A percentile compares a stretch with the other conserved stretches of the same genome.
Conservation (phyloP, 2,113 vertebrate species). For the Zosterops pallidus region DNA sequence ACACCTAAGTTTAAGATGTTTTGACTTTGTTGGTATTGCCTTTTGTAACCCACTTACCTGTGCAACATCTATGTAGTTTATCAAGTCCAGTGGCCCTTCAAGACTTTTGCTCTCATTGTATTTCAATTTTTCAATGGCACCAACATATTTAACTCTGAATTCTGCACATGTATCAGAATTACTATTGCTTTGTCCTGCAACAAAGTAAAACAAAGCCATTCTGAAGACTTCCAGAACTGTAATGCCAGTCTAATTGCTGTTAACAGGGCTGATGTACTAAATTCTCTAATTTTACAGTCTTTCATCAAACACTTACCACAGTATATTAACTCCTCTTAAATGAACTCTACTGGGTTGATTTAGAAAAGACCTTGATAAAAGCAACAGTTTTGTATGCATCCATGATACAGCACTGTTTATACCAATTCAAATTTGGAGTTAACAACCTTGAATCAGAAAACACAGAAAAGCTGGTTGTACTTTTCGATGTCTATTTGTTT, state of each 20-base stretch:
- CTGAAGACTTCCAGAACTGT: not conserved
- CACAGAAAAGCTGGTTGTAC: not conserved
- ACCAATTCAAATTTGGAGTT: not conserved
- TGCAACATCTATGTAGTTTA: constrained; percentile 94
- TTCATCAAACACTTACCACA: not conserved
- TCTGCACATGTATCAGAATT: constrained; percentile 89
- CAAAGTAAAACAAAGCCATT: not conserved
- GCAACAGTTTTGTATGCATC: not conserved
- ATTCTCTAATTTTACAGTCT: not conserved
- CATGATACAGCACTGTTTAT: not conserved
- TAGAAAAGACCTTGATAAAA: not conserved
- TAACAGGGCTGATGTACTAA: not conserved
- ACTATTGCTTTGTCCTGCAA: constrained; percentile 85
- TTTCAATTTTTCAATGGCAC: constrained; percentile 89
- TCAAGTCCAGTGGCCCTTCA: constrained; percentile 90
- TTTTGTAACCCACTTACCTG: constrained; percentile 79
- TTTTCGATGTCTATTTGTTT: not conserved
- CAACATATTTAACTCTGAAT: constrained; percentile 94
- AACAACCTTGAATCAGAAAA: not conserved
- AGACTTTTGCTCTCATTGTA: constrained; percentile 85
- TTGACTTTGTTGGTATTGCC: not conserved
- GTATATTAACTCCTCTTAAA: not conserved
- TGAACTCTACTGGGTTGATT: not conserved
- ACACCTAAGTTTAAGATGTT: not conserved
- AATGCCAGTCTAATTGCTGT: not conserved